Conservation (phyloP, 2,113 vertebrate species). For the Oreochromis spilurus region DNA sequence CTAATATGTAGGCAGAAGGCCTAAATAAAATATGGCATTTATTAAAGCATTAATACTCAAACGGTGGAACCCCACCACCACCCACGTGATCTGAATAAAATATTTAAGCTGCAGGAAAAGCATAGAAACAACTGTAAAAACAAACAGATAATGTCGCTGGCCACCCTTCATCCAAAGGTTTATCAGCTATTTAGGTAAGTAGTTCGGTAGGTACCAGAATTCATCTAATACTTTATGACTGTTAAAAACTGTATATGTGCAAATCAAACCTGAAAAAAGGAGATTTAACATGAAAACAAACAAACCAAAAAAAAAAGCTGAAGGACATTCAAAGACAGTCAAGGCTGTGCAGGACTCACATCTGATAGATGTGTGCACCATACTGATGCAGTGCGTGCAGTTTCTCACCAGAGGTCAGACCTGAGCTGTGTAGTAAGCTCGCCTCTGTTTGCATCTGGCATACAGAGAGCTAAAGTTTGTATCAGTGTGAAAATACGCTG, state of each 20-base stretch:
- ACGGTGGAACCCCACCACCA: background rate
- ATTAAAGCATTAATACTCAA: background rate
- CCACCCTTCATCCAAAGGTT: background rate
- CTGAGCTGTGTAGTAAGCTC: background rate
- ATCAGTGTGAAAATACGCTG: background rate
- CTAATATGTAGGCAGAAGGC: background rate
- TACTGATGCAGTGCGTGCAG: background rate
- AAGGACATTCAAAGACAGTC: background rate
- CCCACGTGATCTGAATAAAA: background rate
- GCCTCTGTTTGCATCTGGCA: background rate
- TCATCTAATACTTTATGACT: background rate
- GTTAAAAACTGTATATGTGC: background rate
- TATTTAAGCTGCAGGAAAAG: background rate
- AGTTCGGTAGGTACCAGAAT: background rate
- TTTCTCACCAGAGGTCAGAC: conserved; percentile 29
- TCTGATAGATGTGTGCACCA: background rate
- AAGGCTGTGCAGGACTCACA: background rate
- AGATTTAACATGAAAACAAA: background rate
- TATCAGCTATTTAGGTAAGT: background rate
- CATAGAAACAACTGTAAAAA: background rate
- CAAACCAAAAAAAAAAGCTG: background rate
- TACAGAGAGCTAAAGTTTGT: background rate
- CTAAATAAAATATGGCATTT: background rate
- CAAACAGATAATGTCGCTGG: background rate
- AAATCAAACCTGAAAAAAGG: background rate